phyloP scores from a whole-genome alignment of 2,113 vertebrate genomes.

The Tretioscincus oriximinensis region DNA sequence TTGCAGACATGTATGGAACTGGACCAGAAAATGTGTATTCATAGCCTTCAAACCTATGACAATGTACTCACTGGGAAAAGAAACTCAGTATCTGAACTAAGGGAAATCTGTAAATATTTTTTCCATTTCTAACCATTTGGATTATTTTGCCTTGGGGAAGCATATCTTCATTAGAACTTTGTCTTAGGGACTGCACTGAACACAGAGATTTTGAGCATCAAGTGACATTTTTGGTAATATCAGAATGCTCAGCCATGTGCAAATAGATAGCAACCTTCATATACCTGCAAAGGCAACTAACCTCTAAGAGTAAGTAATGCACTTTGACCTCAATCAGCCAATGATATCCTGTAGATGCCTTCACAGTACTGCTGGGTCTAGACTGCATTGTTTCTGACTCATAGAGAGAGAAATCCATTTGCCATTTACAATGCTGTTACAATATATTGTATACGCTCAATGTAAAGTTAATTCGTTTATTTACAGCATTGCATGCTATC shows the following conservation, averaged over 20 bases:
- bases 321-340: constrained; percentile 41
- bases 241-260: constrained; percentile 59
- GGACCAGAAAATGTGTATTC: constrained; percentile 83
- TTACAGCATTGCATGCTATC: constrained; percentile 36
- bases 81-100: constrained; percentile 58
- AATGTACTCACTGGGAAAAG: constrained; percentile 63
- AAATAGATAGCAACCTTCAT: constrained; percentile 74
- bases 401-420: not conserved
- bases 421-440: not conserved
- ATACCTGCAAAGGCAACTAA: constrained; percentile 66
- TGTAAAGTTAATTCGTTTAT: constrained; percentile 38
- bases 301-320: constrained; percentile 26
- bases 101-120: constrained; percentile 70
- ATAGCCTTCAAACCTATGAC: constrained; percentile 76
- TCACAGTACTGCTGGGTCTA: not conserved
- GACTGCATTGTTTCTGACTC: constrained; percentile 13
- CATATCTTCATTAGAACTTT: constrained; percentile 62
- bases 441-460: constrained; percentile 16
- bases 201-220: constrained; percentile 61
- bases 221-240: constrained; percentile 65
- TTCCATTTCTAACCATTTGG: constrained; percentile 67
- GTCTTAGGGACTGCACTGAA: constrained; percentile 66
- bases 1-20: constrained; percentile 93
- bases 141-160: constrained; percentile 66
- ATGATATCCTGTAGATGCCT: constrained; percentile 34